These are phyloP conservation scores for Oreochromis grahami DNA, from an alignment of 2,797 vertebrate species.

Conservation along the genomic window DNA sequence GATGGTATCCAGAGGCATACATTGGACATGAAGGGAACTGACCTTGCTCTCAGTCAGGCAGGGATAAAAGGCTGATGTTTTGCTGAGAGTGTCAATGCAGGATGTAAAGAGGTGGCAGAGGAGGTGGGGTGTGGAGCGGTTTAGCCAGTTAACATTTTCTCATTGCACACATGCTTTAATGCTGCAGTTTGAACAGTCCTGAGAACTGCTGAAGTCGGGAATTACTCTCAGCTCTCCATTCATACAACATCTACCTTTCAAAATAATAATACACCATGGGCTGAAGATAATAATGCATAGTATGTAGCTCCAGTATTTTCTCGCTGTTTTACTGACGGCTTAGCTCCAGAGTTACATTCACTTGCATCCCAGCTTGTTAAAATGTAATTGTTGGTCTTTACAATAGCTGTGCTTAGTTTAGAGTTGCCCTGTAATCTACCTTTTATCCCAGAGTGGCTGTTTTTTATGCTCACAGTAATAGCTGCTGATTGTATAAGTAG, in stretches of 20 bases:
- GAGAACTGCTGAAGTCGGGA: conserved; percentile 48
- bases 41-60: conserved; percentile 31
- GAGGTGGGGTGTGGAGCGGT: conserved; percentile 2
- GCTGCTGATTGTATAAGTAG: neutral
- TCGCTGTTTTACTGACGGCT: conserved; percentile 26
- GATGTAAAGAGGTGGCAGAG: conserved; percentile 9
- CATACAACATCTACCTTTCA: conserved; percentile 10
- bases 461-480: neutral
- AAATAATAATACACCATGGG: conserved; percentile 10
- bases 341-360: conserved; percentile 38
- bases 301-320: conserved; percentile 6
- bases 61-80: conserved; percentile 38
- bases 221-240: conserved; percentile 15
- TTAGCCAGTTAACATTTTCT: conserved; percentile 41
- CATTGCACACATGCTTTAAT: conserved; percentile 35
- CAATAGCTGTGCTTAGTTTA: neutral
- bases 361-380: conserved; percentile 50
- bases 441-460: conserved; percentile 11
- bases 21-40: conserved; percentile 24
- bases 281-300: conserved; percentile 9
- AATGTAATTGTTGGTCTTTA: conserved; percentile 24
- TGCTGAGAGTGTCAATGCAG: conserved; percentile 11
- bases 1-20: neutral
- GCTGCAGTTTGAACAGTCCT: conserved; percentile 36
- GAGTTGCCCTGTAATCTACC: conserved; percentile 8